A percentile compares a stretch with the other conserved stretches of the same genome.
These are phyloP conservation scores for Pseudomyrmex flavicornis DNA, from an alignment of 1,140 invertebrate genomes.

Conservation along the genomic window DNA sequence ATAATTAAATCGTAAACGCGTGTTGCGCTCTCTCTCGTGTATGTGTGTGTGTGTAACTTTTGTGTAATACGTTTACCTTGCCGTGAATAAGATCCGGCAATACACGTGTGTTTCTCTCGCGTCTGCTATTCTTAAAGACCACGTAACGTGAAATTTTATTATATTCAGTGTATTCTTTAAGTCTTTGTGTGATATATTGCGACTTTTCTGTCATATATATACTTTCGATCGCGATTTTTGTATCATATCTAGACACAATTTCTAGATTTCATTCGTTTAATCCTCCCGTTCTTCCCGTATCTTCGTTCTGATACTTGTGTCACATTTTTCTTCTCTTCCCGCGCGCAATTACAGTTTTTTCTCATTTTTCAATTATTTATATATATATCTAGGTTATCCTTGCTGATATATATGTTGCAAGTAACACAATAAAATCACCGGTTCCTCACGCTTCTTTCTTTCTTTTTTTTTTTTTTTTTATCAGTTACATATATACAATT, in stretches of 20 bases:
- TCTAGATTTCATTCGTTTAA: not conserved
- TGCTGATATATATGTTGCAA: not conserved
- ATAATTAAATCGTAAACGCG: constrained; percentile 77
- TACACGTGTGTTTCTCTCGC: constrained; percentile 47
- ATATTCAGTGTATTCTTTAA: constrained; percentile 69
- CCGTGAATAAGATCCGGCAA: constrained; percentile 2
- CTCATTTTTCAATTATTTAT: not conserved
- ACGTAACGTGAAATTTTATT: constrained; percentile 49
- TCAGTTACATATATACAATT: constrained; percentile 82
- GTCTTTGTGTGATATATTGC: constrained; percentile 69
- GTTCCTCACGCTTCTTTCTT: not conserved
- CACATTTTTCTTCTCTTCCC: not conserved
- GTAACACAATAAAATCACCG: constrained; percentile 4
- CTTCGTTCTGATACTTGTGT: not conserved
- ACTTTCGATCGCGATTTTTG: constrained; percentile 59
- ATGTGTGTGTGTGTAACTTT: too few species aligned
- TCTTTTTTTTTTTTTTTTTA: constrained; percentile 20
- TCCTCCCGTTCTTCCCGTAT: not conserved
- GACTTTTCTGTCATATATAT: constrained; percentile 54
- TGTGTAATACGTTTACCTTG: too few species aligned
- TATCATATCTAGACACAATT: constrained; percentile 7
- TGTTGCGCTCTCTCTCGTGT: constrained; percentile 63
- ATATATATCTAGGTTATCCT: too few species aligned
- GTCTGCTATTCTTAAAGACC: constrained; percentile 37
- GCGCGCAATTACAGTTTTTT: not conserved